Evolutionary conservation across 2,888 invertebrate genomes (phyloP), one percentile per base, ranked within the genome.

Genomic region (Hydrotaea cyrtoneurina): DNA sequence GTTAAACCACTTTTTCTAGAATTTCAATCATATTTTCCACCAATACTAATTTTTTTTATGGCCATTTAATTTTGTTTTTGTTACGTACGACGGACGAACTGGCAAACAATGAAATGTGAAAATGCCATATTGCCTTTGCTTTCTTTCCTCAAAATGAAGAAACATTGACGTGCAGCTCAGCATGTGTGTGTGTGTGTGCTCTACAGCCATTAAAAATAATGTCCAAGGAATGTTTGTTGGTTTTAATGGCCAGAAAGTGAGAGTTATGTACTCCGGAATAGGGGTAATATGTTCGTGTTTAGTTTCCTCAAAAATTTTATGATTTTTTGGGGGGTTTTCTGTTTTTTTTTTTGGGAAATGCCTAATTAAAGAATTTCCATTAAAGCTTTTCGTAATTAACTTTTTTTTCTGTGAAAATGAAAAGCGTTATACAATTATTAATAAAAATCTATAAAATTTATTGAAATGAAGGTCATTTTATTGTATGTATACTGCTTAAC

Each of bases 231-330:
- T 69, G n/a, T 43, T 46, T 59, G 31, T 62, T 62, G 59, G 64
- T 43, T 78, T 66, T 77, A 46, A 74, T 69, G 73, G 39, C 71
- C 74, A 69, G 53, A 82, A 82, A 82, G 78, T 71, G 69, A 78
- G 53, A 78, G 75, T 82, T 75, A 57, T 55, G 64, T 73, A 19
- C 10, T 2, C 64, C 19, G 15, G 21, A 39, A 69, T 59, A 59
- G 23, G 23, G 59, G 26, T 59, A 3, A 50, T 31, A 62, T 31
- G n/a, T 31, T 62, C n/a, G 31, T 62, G 19, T 62, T 15, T 26
- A 31, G 26, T 62, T 62, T 15, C n/a, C 17, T 50, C 31, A 62
- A 31, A 62, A 5, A n/a, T 50, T 50, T 50, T n/a, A 50, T n/a
- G 50, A 50, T 50, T 50, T n/a, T 50, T 50, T 3, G 13, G 50